A percentile compares a stretch with the other conserved stretches of the same genome.
Conservation (phyloP, 1,140 invertebrate genomes). For the Linepithema humile region DNA sequence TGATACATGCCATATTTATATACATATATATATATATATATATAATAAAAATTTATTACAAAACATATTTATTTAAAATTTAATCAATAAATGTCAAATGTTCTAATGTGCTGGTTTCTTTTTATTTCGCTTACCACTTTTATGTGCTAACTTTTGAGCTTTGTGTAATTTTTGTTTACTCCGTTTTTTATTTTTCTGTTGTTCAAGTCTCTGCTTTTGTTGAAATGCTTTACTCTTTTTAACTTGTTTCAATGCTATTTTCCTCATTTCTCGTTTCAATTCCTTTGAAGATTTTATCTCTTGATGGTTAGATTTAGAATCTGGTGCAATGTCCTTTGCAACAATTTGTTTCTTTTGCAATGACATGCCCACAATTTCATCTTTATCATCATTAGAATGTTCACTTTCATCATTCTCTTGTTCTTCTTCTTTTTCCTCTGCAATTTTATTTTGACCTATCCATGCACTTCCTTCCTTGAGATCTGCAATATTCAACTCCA, state of each 20-base stretch:
- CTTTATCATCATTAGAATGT: constrained; percentile 73
- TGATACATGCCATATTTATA: constrained; percentile 42
- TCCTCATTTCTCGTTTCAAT: constrained; percentile 87
- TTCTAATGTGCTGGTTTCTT: constrained; percentile 28
- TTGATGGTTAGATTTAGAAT: constrained; percentile 16
- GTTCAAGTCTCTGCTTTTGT: constrained; percentile 88
- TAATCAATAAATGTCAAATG: background rate
- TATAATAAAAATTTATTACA: constrained; percentile 28
- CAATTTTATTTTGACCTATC: constrained; percentile 88
- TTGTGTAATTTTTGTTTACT: constrained; percentile 55
- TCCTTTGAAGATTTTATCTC: constrained; percentile 86
- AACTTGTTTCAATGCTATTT: constrained; percentile 88
- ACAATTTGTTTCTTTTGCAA: constrained; percentile 78
- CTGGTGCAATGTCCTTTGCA: constrained; percentile 61
- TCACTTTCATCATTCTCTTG: constrained; percentile 77
- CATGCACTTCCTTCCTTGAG: constrained; percentile 88
- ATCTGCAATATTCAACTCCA: constrained; percentile 88
- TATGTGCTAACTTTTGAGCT: constrained; percentile 20
- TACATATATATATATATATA: background rate
- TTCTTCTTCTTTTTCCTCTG: constrained; percentile 81
- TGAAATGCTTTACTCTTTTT: constrained; percentile 91
- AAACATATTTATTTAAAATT: constrained; percentile 56
- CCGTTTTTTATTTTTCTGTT: constrained; percentile 71
- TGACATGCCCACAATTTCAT: constrained; percentile 86
- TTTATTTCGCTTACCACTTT: constrained; percentile 39